Percentiles rank a stretch among this genome's conserved stretches.
phyloP scores from a whole-genome alignment of 23 tunicate genomes.

The Pegea sp. region DNA sequence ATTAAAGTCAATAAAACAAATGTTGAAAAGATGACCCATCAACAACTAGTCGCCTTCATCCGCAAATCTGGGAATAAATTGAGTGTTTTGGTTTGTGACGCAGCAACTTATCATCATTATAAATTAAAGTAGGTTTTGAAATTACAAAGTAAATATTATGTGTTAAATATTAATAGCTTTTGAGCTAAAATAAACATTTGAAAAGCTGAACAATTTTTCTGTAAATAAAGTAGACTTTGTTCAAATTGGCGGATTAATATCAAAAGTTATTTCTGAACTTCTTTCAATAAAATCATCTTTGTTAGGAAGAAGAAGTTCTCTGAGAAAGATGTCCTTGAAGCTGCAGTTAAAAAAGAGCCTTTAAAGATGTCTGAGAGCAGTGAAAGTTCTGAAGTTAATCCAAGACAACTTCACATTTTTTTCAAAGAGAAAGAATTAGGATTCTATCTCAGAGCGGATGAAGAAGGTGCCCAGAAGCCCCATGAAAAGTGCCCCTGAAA shows the following conservation, averaged over 20 bases:
- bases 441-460: slow-evolving; percentile 43
- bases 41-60: slow-evolving; percentile 42
- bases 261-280: not conserved
- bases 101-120: slow-evolving; percentile 38
- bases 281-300: not conserved
- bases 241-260: not conserved
- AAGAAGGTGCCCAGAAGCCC: slow-evolving; percentile 5
- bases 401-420: slow-evolving; percentile 38
- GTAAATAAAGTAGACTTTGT: too few relatives aligned
- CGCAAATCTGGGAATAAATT: slow-evolving; percentile 50
- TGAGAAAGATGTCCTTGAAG: slow-evolving; percentile 26
- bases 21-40: slow-evolving; percentile 48
- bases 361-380: too few relatives aligned
- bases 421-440: slow-evolving; percentile 30
- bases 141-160: too few relatives aligned
- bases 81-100: slow-evolving; percentile 48
- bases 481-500: not conserved
- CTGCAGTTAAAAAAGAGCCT: too few relatives aligned
- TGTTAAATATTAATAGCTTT: too few relatives aligned
- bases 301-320: slow-evolving; percentile 54
- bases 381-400: slow-evolving; percentile 37
- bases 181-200: too few relatives aligned
- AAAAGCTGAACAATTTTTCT: too few relatives aligned
- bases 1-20: slow-evolving; percentile 55
- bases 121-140: slow-evolving; percentile 12